Evolutionary conservation across 2,797 vertebrate species (phyloP).

Genomic region (Echeneis naucrates): DNA sequence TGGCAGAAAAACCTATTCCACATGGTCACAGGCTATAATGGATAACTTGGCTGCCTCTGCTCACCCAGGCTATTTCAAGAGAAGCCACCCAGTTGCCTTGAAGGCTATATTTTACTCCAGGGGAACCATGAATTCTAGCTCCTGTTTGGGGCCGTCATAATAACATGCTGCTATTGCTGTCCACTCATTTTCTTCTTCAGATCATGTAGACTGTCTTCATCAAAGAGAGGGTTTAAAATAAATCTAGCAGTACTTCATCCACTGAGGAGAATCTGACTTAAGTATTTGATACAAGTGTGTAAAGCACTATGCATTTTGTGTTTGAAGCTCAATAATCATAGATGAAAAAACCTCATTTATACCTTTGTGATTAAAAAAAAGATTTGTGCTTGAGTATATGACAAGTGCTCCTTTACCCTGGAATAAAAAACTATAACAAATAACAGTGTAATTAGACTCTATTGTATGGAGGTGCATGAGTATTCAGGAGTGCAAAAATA

Average conservation of each 20-base stretch:
- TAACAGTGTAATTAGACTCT: not conserved
- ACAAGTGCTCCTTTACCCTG: not conserved
- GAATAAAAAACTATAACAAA: not conserved
- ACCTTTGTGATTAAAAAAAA: constrained; percentile 2
- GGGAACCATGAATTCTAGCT: constrained; percentile 59
- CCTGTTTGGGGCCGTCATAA: constrained; percentile 78
- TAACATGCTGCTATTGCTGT: constrained; percentile 75
- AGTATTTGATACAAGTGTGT: not conserved
- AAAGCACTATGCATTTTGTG: not conserved
- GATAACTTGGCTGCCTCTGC: constrained; percentile 79
- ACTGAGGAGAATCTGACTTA: not conserved
- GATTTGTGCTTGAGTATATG: not conserved
- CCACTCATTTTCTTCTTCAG: constrained; percentile 69
- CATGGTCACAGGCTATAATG: constrained; percentile 81
- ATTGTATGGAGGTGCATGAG: not conserved
- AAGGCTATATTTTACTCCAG: constrained; percentile 81
- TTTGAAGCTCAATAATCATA: not conserved
- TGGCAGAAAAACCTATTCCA: constrained; percentile 80
- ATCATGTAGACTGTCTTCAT: constrained; percentile 64
- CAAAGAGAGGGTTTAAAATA: constrained; percentile 76
- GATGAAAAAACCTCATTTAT: not conserved
- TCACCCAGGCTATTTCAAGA: constrained; percentile 81
- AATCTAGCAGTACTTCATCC: constrained; percentile 15
- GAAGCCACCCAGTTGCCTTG: constrained; percentile 69
- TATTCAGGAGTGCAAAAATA: not conserved